Evolutionary conservation across 2,888 invertebrate genomes (phyloP).

Genomic region (Coecobrya sp.): DNA sequence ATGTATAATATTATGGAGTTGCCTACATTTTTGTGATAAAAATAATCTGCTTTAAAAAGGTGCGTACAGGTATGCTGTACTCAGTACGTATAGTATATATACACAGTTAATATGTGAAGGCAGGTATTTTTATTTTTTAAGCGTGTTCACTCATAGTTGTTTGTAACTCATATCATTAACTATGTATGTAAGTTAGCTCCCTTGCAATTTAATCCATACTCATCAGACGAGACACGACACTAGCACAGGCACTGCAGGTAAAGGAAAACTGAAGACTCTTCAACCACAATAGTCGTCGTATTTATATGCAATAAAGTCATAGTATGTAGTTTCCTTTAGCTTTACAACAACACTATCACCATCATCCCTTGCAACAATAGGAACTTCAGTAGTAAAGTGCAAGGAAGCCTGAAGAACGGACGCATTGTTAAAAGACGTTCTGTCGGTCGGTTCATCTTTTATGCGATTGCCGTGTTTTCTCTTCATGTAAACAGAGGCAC

Average conservation of each 20-base stretch:
- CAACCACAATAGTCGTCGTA: constrained; percentile 49
- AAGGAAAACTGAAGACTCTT: constrained; percentile 42
- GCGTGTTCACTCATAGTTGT: background rate
- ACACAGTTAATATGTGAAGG: background rate
- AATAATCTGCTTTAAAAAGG: constrained; percentile 19
- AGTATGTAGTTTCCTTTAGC: constrained; percentile 56
- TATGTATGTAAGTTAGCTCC: constrained; percentile 20
- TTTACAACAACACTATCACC: constrained; percentile 11
- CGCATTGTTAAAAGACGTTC: constrained; percentile 52
- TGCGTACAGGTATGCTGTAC: background rate
- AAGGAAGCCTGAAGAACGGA: constrained; percentile 76
- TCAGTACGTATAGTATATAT: background rate
- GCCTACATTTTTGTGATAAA: constrained; percentile 1
- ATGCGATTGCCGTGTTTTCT: background rate
- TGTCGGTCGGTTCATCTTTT: constrained; percentile 37
- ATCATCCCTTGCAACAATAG: constrained; percentile 70
- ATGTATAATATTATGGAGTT: background rate
- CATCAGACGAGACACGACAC: constrained; percentile 55
- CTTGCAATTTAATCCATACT: constrained; percentile 50
- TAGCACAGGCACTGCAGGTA: background rate
- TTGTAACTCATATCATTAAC: background rate
- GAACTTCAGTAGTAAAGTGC: constrained; percentile 65
- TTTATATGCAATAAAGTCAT: background rate
- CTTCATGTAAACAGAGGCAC: background rate
- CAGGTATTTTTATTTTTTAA: constrained; percentile 28